Evolutionary conservation across 2,888 invertebrate genomes (phyloP), one percentile per base, ranked within the genome.

Genomic region (Parochlus steinenii): DNA sequence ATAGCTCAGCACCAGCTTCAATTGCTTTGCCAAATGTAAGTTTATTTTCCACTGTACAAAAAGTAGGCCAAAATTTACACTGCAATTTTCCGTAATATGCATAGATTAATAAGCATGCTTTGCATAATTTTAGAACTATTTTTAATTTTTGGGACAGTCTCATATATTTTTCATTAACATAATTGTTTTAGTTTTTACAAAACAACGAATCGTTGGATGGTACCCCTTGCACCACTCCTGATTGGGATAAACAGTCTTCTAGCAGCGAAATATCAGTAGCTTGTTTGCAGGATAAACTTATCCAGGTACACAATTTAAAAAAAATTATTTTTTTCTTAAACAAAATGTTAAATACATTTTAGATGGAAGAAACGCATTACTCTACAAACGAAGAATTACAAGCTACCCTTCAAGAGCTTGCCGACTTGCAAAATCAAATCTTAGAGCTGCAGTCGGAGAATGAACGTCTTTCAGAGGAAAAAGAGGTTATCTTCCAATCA

Each of bases 321-420:
- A 20, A 15, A 19, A 11, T 33, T 5, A 26, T 26, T 26, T 10
- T 20, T 5, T 18, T 31, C n/a, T 31, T 31, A 15, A 5, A 15
- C 12, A 16, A 31, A 8, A 22, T 25, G 7, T n/a, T n/a, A n/a
- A n/a, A n/a, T 28, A 31, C 39, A 30, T 10, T 25, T 14, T 39
- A 58, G 48, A 59, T 59, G 59, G 59, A 60, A 44, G 58, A 60
- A 43, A 59, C 58, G 3, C 57, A 58, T 53, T 67, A 52, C 54
- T 86, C 86, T 42, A 89, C 87, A 39, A 85, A 82, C 53, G 87
- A 89, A 57, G 89, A 89, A 56, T 64, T 89, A 5, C 90, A 92
- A 61, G 92, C 92, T 1, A 93, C 92, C 0, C 64, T 93, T 30
- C 90, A 90, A 47, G 92, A 93, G 60, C 62, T 90, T 41, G 79